Evolutionary conservation across 2,888 invertebrate species (phyloP).

Genomic region (Thyatira batis): DNA sequence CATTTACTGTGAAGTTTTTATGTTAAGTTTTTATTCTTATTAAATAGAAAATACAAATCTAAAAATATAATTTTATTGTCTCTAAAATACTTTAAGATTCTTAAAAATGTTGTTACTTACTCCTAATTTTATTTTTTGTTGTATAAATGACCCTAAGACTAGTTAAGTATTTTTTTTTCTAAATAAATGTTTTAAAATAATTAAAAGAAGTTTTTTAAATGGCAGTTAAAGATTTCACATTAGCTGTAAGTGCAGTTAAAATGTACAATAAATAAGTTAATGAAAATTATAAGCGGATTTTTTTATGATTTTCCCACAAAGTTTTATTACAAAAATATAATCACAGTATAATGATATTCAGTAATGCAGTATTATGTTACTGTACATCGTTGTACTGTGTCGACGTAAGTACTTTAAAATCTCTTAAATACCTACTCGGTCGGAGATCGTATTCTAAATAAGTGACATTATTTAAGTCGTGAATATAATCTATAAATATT

Average conservation of each 20-base stretch:
- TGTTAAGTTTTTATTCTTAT: background rate
- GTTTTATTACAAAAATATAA: background rate
- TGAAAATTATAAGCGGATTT: conserved; percentile 33
- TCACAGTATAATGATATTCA: background rate
- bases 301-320: conserved; percentile 12
- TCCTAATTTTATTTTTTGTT: conserved; percentile 2
- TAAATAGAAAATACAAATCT: background rate
- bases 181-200: conserved; percentile 25
- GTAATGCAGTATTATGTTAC: background rate
- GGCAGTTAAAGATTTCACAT: conserved; percentile 47
- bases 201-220: conserved; percentile 31
- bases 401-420: conserved; percentile 10
- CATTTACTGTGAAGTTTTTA: background rate
- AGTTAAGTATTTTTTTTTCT: conserved; percentile 40
- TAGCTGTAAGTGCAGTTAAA: conserved; percentile 17
- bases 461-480: conserved; percentile 10
- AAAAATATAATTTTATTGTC: background rate
- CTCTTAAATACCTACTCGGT: conserved; percentile 37
- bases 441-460: conserved; percentile 49
- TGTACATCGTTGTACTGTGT: background rate
- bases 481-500: conserved; percentile 5
- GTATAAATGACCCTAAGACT: conserved; percentile 49
- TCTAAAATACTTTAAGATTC: background rate
- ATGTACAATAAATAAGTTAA: conserved; percentile 35
- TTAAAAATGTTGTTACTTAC: background rate